Conservation (phyloP, 2,113 vertebrate genomes). For the Callocephalon fimbriatum region DNA sequence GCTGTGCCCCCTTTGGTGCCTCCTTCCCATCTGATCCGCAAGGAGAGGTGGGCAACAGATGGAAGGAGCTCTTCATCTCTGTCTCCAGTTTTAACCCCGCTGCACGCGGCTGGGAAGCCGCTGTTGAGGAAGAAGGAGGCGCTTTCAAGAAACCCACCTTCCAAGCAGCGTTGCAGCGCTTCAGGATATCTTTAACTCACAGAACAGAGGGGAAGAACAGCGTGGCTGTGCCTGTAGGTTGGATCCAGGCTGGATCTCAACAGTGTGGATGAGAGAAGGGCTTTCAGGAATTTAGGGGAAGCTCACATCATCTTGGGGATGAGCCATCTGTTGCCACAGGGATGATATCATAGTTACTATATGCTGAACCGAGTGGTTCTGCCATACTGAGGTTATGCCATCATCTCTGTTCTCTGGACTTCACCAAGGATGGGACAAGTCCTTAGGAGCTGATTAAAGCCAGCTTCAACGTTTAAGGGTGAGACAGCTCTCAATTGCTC, state of each 20-base stretch:
- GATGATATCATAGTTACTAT: neutral
- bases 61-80: neutral
- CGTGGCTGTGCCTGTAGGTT: slow-evolving; percentile 30
- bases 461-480: neutral
- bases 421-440: neutral
- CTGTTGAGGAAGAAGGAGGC: slow-evolving; percentile 21
- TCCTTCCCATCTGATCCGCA: neutral
- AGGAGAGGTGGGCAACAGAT: neutral
- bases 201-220: neutral
- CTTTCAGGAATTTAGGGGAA: neutral
- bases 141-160: slow-evolving; percentile 38
- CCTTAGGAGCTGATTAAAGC: neutral
- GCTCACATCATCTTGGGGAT: neutral
- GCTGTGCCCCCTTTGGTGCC: neutral
- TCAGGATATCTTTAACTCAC: slow-evolving; percentile 42
- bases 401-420: neutral
- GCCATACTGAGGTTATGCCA: neutral
- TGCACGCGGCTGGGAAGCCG: neutral
- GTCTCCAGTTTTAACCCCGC: neutral
- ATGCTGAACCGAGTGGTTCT: neutral
- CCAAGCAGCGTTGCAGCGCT: neutral
- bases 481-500: neutral
- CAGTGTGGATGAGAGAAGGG: neutral
- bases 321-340: neutral
- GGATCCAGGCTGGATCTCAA: slow-evolving; percentile 14